Percentiles rank a stretch among this genome's conserved stretches.
phyloP scores from a whole-genome alignment of 2,888 invertebrate genomes.

The Gonocerus acuteangulatus region DNA sequence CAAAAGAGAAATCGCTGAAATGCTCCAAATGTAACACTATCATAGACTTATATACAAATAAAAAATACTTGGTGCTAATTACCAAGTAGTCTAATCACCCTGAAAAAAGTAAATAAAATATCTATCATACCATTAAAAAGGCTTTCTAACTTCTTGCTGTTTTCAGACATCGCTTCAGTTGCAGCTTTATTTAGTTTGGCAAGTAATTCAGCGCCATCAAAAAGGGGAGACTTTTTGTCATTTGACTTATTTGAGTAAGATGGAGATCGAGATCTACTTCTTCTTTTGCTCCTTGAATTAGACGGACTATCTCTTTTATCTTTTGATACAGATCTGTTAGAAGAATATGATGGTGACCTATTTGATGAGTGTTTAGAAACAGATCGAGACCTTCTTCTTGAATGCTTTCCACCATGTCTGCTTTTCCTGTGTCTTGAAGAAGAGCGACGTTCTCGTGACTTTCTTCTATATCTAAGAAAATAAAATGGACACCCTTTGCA shows the following conservation, averaged over 20 bases:
- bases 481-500: neutral
- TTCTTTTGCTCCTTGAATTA: slow-evolving; percentile 11
- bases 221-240: slow-evolving; percentile 18
- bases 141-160: slow-evolving; percentile 27
- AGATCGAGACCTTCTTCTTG: slow-evolving; percentile 27
- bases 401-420: slow-evolving; percentile 27
- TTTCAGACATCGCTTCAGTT: slow-evolving; percentile 33
- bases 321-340: slow-evolving; percentile 18
- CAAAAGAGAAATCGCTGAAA: too few relatives aligned
- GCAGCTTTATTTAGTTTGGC: slow-evolving; percentile 34
- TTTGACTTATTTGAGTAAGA: neutral
- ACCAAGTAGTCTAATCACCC: too few relatives aligned
- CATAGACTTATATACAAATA: too few relatives aligned
- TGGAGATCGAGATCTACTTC: slow-evolving; percentile 22
- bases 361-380: slow-evolving; percentile 11
- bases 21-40: too few relatives aligned
- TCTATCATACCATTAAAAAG: slow-evolving; percentile 12
- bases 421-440: slow-evolving; percentile 7
- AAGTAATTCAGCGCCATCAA: slow-evolving; percentile 31
- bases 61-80: too few relatives aligned
- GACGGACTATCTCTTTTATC: slow-evolving; percentile 13
- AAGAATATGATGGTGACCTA: slow-evolving; percentile 19
- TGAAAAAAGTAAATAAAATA: too few relatives aligned
- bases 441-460: slow-evolving; percentile 10
- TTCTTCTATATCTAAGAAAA: slow-evolving; percentile 11